Evolutionary conservation across 2,797 vertebrate genomes (phyloP), one percentile per base, ranked within the genome.

Genomic region (Enteromius viviparus): DNA sequence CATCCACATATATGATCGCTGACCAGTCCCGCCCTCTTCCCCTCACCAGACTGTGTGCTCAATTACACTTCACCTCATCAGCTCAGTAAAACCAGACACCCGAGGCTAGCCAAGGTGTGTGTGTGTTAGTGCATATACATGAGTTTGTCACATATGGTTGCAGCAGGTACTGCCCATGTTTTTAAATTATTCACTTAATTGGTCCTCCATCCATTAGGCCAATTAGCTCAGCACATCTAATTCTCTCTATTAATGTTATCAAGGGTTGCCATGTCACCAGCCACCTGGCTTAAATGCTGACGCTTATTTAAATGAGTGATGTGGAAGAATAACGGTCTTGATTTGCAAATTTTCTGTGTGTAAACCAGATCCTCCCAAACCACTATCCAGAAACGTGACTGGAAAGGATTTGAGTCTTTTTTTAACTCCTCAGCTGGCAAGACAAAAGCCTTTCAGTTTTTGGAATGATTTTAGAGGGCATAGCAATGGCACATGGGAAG

Each of bases 151-250:
- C 92, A 93, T 93, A 91, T 92, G 91, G 91, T 76, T 79, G 84
- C 83, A 87, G 87, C 91, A 93, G 91, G 92, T 93, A 91, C 91
- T 84, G 72, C 91, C 90, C 87, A 69, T 89, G 87, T 83, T 85
- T 78, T 90, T 94, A 92, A 93, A 94, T 94, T 93, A 94, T 94
- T 94, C 89, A 93, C 89, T 23, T 89, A 89, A 93, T 93, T 93
- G 92, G 92, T 93, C 89, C 91, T 78, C 53, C 62, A 80, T 62
- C 84, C 65, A 86, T 88, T 64, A 51, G 85, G 82, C 89, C 91
- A 92, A 91, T 91, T 93, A 91, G 89, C 88, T 88, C 68, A 19
- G 71, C 51, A 66, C 82, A 79, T 88, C 78, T 77, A 83, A 76
- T 88, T 78, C 84, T 82, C 77, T 85, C 49, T 51, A 74, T 76